phyloP scores from a whole-genome alignment of 2,113 vertebrate genomes.

The Platichthys flesus region DNA sequence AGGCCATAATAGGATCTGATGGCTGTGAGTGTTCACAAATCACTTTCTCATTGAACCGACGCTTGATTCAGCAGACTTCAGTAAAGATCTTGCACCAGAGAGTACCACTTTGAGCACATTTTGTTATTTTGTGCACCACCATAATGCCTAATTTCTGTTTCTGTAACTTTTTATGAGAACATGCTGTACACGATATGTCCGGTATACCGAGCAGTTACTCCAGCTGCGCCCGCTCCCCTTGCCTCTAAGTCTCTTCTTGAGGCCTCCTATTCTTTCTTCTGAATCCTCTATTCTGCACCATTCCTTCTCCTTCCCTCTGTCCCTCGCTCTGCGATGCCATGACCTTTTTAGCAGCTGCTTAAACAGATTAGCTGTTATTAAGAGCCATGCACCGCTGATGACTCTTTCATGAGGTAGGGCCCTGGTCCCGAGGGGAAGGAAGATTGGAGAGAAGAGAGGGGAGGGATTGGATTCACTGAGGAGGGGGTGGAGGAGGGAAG shows the following conservation, averaged over 20 bases:
- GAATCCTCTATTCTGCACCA: conserved; percentile 63
- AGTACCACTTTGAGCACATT: conserved; percentile 26
- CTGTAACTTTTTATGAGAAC: conserved; percentile 35
- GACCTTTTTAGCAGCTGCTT: conserved; percentile 83
- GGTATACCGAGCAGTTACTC: not conserved
- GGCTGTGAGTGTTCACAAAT: conserved; percentile 80
- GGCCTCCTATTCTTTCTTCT: conserved; percentile 28
- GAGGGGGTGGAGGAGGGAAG: conserved; percentile 2
- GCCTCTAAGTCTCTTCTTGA: conserved; percentile 21
- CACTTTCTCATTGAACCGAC: conserved; percentile 78
- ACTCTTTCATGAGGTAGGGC: conserved; percentile 79
- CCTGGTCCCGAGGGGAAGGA: conserved; percentile 36
- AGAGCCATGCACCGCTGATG: conserved; percentile 75
- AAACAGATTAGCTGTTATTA: conserved; percentile 84
- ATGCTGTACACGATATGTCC: not conserved
- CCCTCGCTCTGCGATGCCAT: conserved; percentile 60
- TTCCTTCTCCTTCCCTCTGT: conserved; percentile 46
- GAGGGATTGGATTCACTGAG: conserved; percentile 21
- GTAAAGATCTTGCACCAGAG: conserved; percentile 40
- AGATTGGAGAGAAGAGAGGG: conserved; percentile 33
- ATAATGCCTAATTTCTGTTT: conserved; percentile 7
- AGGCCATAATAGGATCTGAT: conserved; percentile 76
- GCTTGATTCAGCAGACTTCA: conserved; percentile 57
- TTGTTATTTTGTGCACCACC: conserved; percentile 8
- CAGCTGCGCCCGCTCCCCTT: conserved; percentile 1